Conservation (phyloP, 1,140 invertebrate genomes). For the Neotoxoptera formosana region DNA sequence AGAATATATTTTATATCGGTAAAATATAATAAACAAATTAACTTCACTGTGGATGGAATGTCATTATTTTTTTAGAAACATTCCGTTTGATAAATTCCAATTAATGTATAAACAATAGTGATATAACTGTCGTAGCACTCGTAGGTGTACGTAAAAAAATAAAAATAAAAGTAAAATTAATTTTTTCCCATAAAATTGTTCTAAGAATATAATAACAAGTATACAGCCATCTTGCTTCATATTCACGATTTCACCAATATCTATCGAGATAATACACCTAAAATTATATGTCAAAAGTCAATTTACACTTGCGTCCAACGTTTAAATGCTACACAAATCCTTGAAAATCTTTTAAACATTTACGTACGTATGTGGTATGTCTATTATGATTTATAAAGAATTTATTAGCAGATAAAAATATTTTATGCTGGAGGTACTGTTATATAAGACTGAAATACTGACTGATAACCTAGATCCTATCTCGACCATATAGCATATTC, state of each 20-base stretch:
- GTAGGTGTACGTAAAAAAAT: neutral
- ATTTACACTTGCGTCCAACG: neutral
- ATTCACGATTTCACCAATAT: neutral
- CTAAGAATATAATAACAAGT: neutral
- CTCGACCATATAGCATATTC: neutral
- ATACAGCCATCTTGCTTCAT: neutral
- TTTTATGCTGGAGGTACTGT: conserved; percentile 26
- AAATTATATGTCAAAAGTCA: neutral
- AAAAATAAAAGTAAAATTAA: neutral
- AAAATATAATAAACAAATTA: neutral
- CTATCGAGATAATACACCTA: neutral
- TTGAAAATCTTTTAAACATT: neutral
- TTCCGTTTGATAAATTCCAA: neutral
- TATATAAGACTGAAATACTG: conserved; percentile 21
- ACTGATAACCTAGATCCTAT: conserved; percentile 30
- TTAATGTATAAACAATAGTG: neutral
- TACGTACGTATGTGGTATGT: neutral
- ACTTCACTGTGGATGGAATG: neutral
- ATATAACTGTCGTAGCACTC: neutral
- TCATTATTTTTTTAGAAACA: neutral
- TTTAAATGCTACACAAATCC: neutral
- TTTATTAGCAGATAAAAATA: neutral
- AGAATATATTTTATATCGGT: neutral
- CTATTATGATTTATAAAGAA: neutral
- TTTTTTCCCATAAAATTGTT: neutral